phyloP scores from a whole-genome alignment of 1,140 invertebrate species.

The Arctopsyche grandis region DNA sequence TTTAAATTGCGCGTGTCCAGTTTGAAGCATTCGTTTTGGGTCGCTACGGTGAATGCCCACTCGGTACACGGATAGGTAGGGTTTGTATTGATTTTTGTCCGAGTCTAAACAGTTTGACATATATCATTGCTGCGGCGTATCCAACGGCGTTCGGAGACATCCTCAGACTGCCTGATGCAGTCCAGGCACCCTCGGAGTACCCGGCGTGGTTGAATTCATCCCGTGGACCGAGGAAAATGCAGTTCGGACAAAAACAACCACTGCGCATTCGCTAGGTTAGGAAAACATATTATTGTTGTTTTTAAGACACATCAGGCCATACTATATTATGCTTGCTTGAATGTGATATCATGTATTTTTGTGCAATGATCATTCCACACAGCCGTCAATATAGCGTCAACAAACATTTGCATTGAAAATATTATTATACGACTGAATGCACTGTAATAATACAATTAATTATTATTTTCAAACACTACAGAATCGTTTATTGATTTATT shows the following conservation, averaged over 20 bases:
- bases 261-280: conserved; percentile 20
- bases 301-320: not conserved
- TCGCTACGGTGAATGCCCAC: conserved; percentile 2
- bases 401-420: no score
- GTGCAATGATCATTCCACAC: no score
- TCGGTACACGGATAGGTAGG: conserved; percentile 13
- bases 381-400: no score
- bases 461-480: no score
- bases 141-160: not conserved
- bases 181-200: not conserved
- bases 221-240: not conserved
- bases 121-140: conserved; percentile 16
- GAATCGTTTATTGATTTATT: no score
- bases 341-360: no score
- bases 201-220: not conserved
- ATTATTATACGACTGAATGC: no score
- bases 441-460: no score
- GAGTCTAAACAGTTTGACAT: conserved; percentile 33
- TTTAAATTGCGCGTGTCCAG: no score
- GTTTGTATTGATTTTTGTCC: conserved; percentile 38
- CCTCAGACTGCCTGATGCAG: not conserved
- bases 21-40: not conserved
- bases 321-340: no score
- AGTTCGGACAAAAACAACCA: not conserved
- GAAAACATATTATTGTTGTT: conserved; percentile 31